These are phyloP conservation scores for Lasioglossum leucozonium DNA, from an alignment of 2,888 invertebrate species.

Conservation along the genomic window DNA sequence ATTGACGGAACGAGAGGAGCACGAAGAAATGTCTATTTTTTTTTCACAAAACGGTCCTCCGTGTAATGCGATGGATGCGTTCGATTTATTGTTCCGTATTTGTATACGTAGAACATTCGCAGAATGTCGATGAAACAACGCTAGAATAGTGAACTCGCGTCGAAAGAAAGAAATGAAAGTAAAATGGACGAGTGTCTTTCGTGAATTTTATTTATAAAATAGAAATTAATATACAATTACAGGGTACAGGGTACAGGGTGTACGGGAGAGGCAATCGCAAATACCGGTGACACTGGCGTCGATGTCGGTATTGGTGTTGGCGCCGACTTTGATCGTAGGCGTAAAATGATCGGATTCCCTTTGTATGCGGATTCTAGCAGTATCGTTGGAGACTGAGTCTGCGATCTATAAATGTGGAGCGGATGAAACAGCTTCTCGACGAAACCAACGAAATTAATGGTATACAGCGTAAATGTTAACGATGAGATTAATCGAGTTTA, in stretches of 20 bases:
- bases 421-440: constrained; percentile 13
- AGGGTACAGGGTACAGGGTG: constrained; percentile 56
- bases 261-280: constrained; percentile 53
- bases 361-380: constrained; percentile 42
- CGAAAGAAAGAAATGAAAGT: constrained; percentile 27
- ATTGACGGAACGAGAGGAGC: background rate
- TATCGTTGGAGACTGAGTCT: constrained; percentile 44
- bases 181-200: constrained; percentile 44
- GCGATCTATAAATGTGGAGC: constrained; percentile 29
- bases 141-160: background rate
- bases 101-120: background rate
- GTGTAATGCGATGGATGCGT: background rate
- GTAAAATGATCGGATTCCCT: constrained; percentile 16
- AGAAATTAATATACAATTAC: constrained; percentile 80
- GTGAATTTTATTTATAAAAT: constrained; percentile 78
- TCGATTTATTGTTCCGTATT: background rate
- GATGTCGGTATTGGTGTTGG: constrained; percentile 10
- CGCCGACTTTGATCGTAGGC: constrained; percentile 39
- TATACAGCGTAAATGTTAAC: constrained; percentile 34
- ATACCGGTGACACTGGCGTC: background rate
- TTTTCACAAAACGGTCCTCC: background rate
- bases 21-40: background rate
- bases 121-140: background rate
- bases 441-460: constrained; percentile 31
- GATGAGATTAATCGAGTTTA: constrained; percentile 45